Evolutionary conservation across 35 echinoderm and acorn worm genomes (phyloP).

Genomic region (Strongylocentrotus purpuratus): DNA sequence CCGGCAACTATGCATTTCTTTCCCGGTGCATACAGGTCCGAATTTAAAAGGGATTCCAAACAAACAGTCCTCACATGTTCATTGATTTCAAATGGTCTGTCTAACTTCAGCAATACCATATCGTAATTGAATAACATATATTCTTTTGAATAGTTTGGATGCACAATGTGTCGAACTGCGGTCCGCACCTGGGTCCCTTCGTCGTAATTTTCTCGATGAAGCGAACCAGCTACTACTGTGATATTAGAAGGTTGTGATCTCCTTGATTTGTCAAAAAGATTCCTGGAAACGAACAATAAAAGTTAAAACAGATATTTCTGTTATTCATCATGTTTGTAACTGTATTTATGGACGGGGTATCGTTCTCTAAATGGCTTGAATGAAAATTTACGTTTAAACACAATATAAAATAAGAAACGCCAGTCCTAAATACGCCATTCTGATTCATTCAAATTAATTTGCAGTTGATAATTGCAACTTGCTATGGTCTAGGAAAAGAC

Average conservation of each 20-base stretch:
- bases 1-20: slow-evolving; percentile 16
- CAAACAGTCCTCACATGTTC: slow-evolving; percentile 18
- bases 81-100: not conserved
- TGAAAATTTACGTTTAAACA: too few relatives aligned
- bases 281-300: not conserved
- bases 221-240: slow-evolving; percentile 25
- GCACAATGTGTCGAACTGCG: not conserved
- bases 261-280: not conserved
- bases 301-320: too few relatives aligned
- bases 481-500: too few relatives aligned
- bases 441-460: too few relatives aligned
- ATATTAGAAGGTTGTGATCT: not conserved
- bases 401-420: too few relatives aligned
- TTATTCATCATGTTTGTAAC: too few relatives aligned
- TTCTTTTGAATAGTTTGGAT: slow-evolving; percentile 21
- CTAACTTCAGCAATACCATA: not conserved
- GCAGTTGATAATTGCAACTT: too few relatives aligned
- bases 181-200: slow-evolving; percentile 31
- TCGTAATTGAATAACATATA: slow-evolving; percentile 18
- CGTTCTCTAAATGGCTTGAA: too few relatives aligned
- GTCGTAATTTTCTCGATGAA: not conserved
- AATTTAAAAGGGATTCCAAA: not conserved
- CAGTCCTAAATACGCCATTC: too few relatives aligned
- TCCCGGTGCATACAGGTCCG: not conserved
- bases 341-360: too few relatives aligned